These are phyloP conservation scores for Elmis aenea DNA, from an alignment of 2,888 invertebrate genomes.

Conservation along the genomic window DNA sequence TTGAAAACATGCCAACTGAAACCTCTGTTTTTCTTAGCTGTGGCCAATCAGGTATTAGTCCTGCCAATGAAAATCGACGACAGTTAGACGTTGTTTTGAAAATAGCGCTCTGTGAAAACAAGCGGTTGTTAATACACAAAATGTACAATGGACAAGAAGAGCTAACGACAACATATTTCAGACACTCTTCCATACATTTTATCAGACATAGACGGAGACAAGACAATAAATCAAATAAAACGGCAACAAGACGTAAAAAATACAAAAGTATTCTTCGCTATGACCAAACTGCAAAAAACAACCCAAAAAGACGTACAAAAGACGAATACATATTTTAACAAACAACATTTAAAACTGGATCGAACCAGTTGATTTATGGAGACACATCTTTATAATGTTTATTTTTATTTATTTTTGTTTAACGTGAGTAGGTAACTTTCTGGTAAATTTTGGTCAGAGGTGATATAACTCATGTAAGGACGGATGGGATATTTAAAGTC, in stretches of 20 bases:
- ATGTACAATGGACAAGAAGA: background rate
- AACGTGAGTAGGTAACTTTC: background rate
- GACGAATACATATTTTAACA: slow-evolving; percentile 11
- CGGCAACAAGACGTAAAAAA: slow-evolving; percentile 22
- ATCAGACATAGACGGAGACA: no score
- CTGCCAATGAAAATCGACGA: slow-evolving; percentile 21
- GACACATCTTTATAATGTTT: slow-evolving; percentile 40
- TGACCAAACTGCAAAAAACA: slow-evolving; percentile 33
- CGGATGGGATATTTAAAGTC: slow-evolving; percentile 1
- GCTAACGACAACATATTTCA: no score
- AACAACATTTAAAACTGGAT: background rate
- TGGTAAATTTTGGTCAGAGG: background rate
- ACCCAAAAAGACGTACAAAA: slow-evolving; percentile 21
- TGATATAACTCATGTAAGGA: background rate
- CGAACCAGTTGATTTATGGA: slow-evolving; percentile 27
- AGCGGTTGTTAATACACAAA: background rate
- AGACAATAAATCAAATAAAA: no score
- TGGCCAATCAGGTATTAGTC: slow-evolving; percentile 38
- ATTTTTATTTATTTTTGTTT: slow-evolving; percentile 15
- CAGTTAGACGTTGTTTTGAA: background rate
- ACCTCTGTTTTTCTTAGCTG: slow-evolving; percentile 40
- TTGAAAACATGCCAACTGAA: slow-evolving; percentile 18
- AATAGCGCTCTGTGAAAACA: slow-evolving; percentile 23
- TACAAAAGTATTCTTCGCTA: slow-evolving; percentile 32
- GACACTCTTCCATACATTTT: background rate